Percentiles rank a stretch among this genome's conserved stretches.
Evolutionary conservation across 1,140 invertebrate genomes (phyloP).

Genomic region (Drosophila repletoides): DNA sequence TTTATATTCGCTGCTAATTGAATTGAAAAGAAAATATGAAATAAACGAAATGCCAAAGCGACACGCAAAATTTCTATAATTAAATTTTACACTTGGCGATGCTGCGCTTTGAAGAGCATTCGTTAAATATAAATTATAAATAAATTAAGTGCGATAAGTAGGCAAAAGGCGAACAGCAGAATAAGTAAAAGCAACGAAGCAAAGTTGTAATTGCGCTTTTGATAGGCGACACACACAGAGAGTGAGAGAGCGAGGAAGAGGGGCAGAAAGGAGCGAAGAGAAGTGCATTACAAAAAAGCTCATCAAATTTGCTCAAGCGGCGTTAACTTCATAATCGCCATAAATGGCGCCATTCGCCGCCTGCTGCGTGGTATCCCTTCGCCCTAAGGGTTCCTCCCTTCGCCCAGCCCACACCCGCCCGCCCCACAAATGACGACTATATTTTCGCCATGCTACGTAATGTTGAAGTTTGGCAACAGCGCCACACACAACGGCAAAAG

Average conservation of each 20-base stretch:
- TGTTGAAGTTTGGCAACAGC: constrained; percentile 61
- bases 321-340: constrained; percentile 63
- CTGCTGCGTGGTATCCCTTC: constrained; percentile 6
- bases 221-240: constrained; percentile 25
- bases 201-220: constrained; percentile 33
- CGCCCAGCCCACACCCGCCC: background rate
- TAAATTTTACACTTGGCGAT: constrained; percentile 45
- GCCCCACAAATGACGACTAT: constrained; percentile 42
- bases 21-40: background rate
- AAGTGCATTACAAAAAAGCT: constrained; percentile 41
- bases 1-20: constrained; percentile 47
- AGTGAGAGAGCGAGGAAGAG: background rate
- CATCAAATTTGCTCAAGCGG: constrained; percentile 38
- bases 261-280: background rate
- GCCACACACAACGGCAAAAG: constrained; percentile 41
- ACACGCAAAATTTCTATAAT: constrained; percentile 64
- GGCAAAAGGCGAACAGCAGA: background rate
- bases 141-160: constrained; percentile 46
- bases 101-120: constrained; percentile 12
- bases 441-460: constrained; percentile 74
- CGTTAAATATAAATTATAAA: constrained; percentile 59
- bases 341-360: constrained; percentile 64
- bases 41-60: constrained; percentile 52
- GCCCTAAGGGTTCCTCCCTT: background rate
- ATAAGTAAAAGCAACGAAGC: constrained; percentile 1